These are phyloP conservation scores for Daubentonia madagascariensis DNA, from an alignment of 2,113 vertebrate species.

Conservation along the genomic window DNA sequence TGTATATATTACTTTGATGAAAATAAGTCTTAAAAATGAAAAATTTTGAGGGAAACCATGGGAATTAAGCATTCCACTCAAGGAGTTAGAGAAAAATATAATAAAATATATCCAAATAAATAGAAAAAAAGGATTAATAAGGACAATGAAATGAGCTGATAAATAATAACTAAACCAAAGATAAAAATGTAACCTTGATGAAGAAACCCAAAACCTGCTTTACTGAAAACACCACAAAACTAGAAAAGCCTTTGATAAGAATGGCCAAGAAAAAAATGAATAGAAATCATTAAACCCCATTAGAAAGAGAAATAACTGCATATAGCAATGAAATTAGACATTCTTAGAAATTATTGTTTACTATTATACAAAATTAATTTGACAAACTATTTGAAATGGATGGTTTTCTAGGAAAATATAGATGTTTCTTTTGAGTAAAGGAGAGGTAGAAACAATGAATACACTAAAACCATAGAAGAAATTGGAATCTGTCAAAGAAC, in stretches of 20 bases:
- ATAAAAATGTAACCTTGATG: not conserved
- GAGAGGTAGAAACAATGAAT: not conserved
- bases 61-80: not conserved
- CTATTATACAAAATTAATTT: not conserved
- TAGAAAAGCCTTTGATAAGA: not conserved
- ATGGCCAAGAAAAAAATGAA: not conserved
- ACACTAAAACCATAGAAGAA: not conserved
- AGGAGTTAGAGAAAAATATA: not conserved
- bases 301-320: not conserved
- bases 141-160: not conserved
- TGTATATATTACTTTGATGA: not conserved
- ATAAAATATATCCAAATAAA: not conserved
- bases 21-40: not conserved
- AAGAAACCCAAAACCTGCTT: not conserved
- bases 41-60: not conserved
- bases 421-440: not conserved
- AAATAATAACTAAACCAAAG: not conserved
- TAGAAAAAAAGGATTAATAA: not conserved
- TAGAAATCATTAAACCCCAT: not conserved
- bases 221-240: not conserved
- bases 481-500: not conserved
- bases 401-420: not conserved
- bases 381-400: not conserved
- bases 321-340: not conserved
- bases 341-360: not conserved